phyloP scores from a whole-genome alignment of 2,113 vertebrate species.

The Trogon melanurus region DNA sequence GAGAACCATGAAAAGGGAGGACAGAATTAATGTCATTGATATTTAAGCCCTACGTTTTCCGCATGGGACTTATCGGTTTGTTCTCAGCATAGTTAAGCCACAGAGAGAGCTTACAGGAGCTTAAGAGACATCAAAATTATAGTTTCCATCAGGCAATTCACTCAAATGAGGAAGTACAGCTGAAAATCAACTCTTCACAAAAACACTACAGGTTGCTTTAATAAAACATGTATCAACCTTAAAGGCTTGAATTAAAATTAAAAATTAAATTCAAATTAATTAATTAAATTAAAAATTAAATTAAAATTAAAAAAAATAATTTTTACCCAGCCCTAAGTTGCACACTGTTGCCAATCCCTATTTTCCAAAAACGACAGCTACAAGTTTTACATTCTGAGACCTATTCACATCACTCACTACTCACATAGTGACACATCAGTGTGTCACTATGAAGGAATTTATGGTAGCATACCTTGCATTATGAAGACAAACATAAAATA shows the following conservation, averaged over 20 bases:
- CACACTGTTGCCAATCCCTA: background rate
- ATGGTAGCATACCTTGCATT: background rate
- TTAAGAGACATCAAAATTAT: background rate
- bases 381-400: background rate
- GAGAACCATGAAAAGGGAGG: background rate
- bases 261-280: no score
- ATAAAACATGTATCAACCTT: background rate
- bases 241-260: background rate
- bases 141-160: background rate
- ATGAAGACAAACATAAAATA: background rate
- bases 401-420: background rate
- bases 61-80: background rate
- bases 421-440: background rate
- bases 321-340: background rate
- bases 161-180: background rate
- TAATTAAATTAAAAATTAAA: background rate
- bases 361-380: background rate
- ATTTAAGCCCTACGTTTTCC: background rate
- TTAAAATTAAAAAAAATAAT: background rate
- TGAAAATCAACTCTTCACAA: background rate
- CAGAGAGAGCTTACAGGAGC: background rate
- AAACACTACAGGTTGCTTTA: background rate
- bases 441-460: background rate
- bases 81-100: background rate
- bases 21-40: background rate